Conservation (phyloP, 2,797 vertebrate genomes). For the Erethizon dorsatum region DNA sequence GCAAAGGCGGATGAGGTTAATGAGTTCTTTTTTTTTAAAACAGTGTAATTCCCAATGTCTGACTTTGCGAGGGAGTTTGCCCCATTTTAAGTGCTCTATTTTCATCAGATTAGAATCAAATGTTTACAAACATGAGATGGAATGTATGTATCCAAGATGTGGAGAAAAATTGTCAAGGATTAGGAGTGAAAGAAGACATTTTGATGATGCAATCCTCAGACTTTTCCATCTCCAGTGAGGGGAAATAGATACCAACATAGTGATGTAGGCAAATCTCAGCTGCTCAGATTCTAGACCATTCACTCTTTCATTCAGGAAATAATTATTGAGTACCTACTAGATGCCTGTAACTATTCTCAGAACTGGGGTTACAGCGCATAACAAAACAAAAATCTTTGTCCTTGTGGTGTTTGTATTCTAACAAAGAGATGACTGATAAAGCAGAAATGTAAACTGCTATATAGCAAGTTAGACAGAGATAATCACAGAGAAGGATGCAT, state of each 20-base stretch:
- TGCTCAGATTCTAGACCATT: not conserved
- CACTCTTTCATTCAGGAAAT: not conserved
- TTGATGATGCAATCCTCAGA: not conserved
- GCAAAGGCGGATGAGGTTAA: not conserved
- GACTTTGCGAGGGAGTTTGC: not conserved
- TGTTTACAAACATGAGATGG: not conserved
- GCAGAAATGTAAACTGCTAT: not conserved
- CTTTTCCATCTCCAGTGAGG: not conserved
- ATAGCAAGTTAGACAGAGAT: not conserved
- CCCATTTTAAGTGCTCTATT: not conserved
- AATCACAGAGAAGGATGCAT: not conserved
- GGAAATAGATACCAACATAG: not conserved
- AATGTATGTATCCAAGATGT: not conserved
- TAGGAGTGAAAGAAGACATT: not conserved
- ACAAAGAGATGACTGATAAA: not conserved
- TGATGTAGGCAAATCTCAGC: not conserved
- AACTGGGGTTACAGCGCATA: not conserved
- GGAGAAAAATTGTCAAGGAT: not conserved
- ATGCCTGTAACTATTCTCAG: not conserved
- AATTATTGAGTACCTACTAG: not conserved
- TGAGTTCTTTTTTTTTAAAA: not conserved
- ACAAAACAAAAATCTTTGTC: not conserved
- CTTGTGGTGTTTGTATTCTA: not conserved
- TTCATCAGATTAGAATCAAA: not conserved
- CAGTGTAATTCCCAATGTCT: not conserved